Evolutionary conservation across 2,888 invertebrate genomes (phyloP).

Genomic region (Eilema griseolum): DNA sequence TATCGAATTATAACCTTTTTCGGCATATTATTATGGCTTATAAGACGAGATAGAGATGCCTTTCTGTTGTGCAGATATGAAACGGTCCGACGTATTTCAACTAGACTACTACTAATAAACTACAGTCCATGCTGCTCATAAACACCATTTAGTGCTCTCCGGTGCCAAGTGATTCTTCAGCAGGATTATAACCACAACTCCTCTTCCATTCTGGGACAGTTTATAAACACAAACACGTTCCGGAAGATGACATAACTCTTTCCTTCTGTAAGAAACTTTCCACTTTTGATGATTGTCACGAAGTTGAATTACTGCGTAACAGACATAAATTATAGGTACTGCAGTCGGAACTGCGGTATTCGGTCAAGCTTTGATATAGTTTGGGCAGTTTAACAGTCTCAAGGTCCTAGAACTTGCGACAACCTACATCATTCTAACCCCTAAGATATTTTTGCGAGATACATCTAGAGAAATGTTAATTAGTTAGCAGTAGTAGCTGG

Average conservation of each 20-base stretch:
- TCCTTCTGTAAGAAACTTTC: background rate
- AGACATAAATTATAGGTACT: background rate
- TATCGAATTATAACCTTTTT: too few relatives aligned
- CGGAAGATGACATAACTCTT: background rate
- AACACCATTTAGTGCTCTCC: background rate
- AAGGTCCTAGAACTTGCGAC: background rate
- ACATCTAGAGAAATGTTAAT: too few relatives aligned
- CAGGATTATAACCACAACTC: background rate
- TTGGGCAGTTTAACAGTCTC: background rate
- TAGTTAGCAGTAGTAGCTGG: too few relatives aligned
- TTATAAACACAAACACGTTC: background rate
- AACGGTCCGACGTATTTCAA: too few relatives aligned
- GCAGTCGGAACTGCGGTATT: background rate
- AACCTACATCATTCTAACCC: background rate
- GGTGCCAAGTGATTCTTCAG: background rate
- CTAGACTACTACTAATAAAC: too few relatives aligned
- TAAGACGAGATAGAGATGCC: too few relatives aligned
- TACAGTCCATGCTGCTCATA: too few relatives aligned
- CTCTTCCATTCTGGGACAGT: too few relatives aligned
- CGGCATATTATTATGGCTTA: too few relatives aligned
- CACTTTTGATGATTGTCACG: background rate
- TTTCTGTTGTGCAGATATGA: too few relatives aligned
- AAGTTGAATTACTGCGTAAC: background rate
- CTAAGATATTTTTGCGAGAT: background rate
- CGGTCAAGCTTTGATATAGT: background rate